Base-by-base conservation (phyloP, 2,888 invertebrate species). In the Diadegma fenestrale region DNA sequence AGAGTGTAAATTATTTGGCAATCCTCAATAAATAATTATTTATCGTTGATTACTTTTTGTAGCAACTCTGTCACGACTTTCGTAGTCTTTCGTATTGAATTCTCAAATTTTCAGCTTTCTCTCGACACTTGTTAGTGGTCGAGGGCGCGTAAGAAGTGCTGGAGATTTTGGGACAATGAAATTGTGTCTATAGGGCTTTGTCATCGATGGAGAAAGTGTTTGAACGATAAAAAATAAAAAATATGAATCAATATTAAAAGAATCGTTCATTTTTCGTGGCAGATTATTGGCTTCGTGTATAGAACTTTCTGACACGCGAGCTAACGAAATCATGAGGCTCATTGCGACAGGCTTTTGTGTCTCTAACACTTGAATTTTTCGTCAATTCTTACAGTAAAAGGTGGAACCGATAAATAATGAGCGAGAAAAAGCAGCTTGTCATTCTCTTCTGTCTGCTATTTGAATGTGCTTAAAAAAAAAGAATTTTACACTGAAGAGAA, bases 41-140 rank as follows among this genome's bases (percentile, higher is more conserved):
- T 2, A 76, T 17, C 37, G 22, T 78, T 30, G 30, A 63, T 73
- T 33, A 26, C 10, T 63, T 63, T 0, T 12, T 37, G 80, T 81
- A 75, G 82, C 82, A 79, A 82, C 33, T 69, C 72, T 64, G 87
- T 84, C 85, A 85, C 79, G 82, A 84, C 69, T 86, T 19, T 63
- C 68, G 54, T 33, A 37, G 26, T 17, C 72, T 45, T 41, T 48
- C 75, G 30, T 58, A 43, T 54, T 78, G 73, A 80, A 80, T 77
- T 79, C 84, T 80, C 78, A 88, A 88, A 87, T 90, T 86, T 89
- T 90, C 88, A 89, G 90, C 90, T 92, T 90, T 92, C 90, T 88
- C 90, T 89, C 87, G 80, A 82, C 86, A 75, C 51, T 85, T 85
- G 51, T 63, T 69, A 51, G 89, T 88, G 88, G 80, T 73, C 88